Evolutionary conservation across 1,140 invertebrate genomes (phyloP).

Genomic region (Heliconius melpomene): DNA sequence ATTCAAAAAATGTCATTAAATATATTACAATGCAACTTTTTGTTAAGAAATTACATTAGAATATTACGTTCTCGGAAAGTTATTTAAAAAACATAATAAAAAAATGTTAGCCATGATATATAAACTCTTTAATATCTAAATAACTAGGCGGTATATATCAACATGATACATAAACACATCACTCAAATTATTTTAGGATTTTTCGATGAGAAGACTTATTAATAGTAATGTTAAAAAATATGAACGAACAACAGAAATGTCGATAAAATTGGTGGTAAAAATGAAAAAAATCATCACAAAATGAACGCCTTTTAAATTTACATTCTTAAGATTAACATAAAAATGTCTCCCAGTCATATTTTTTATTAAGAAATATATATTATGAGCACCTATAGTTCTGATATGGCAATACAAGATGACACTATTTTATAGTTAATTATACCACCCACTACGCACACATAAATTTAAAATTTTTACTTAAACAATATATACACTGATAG

Average conservation of each 20-base stretch:
- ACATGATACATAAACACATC: background rate
- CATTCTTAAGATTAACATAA: slow-evolving; percentile 20
- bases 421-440: slow-evolving; percentile 8
- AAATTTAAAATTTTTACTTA: background rate
- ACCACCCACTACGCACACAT: too few species aligned
- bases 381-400: slow-evolving; percentile 34
- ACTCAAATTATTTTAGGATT: background rate
- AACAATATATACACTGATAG: background rate
- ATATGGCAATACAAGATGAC: slow-evolving; percentile 41
- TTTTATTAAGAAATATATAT: background rate
- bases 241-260: background rate
- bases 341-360: slow-evolving; percentile 13
- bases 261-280: background rate
- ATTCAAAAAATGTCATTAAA: background rate
- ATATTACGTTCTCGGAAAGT: background rate
- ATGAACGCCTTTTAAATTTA: slow-evolving; percentile 4
- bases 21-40: background rate
- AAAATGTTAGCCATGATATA: background rate
- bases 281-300: slow-evolving; percentile 21
- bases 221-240: background rate
- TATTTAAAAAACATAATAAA: background rate
- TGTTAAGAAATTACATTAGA: background rate
- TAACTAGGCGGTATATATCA: background rate
- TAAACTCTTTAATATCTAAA: background rate
- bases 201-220: background rate